Evolutionary conservation across 2,888 invertebrate species (phyloP).

Genomic region (Coelogynopora nodosa): DNA sequence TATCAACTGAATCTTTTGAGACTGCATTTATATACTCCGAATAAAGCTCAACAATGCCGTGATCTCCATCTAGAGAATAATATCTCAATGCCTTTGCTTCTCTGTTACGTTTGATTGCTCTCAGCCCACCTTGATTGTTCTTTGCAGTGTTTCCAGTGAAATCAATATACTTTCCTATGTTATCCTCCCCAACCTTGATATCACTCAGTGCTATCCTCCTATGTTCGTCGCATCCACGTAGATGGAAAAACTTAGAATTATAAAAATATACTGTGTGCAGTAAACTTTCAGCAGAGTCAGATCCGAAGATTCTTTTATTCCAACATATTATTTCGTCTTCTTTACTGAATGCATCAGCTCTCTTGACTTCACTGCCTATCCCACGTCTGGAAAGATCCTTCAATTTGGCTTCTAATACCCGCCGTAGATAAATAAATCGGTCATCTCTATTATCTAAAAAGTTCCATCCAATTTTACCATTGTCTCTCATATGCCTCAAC

Average conservation of each 20-base stretch:
- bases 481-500: conserved; percentile 9
- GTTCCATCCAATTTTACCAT: conserved; percentile 31
- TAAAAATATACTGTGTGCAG: background rate
- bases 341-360: conserved; percentile 15
- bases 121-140: conserved; percentile 23
- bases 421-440: background rate
- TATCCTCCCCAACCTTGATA: conserved; percentile 9
- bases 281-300: conserved; percentile 16
- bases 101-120: background rate
- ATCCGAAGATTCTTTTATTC: background rate
- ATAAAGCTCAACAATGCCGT: conserved; percentile 20
- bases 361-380: background rate
- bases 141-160: conserved; percentile 2
- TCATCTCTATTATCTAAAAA: background rate
- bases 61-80: background rate
- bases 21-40: background rate
- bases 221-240: conserved; percentile 11
- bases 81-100: background rate
- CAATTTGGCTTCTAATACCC: conserved; percentile 1
- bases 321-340: conserved; percentile 8
- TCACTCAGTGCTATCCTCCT: background rate
- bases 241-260: conserved; percentile 1
- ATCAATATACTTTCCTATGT: background rate
- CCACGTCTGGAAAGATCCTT: background rate
- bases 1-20: too few species aligned